Evolutionary conservation across 2,113 vertebrate species (phyloP), one percentile per base, ranked within the genome.

Genomic region (Mormoops blainvillei): DNA sequence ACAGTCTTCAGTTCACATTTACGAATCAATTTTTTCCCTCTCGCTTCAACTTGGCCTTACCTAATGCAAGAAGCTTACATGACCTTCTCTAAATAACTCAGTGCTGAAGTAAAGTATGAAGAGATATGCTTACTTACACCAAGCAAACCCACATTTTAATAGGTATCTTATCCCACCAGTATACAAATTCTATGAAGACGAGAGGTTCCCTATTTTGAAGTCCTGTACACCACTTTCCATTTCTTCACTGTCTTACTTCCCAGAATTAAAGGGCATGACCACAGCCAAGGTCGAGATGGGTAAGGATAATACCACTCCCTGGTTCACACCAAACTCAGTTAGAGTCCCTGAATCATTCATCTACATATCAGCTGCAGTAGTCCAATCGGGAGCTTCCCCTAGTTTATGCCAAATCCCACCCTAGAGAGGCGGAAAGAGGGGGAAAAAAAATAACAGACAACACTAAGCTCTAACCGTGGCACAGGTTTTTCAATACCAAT

Each of bases 141-240:
- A 70, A 81, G 87, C 36, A 95, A 92, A 85, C 22, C 20, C 10
- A 48, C 43, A 93, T 52, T 85, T 92, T 67, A 89, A 33, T 82
- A 71, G 45, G 65, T 71, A 93, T 81, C 48, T 84, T 74, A 54
- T 18, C 43, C 31, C 36, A 88, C 20, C 76, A 61, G n/a, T 58
- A 87, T 11, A 45, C 58, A 38, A 38, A 80, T 80, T 91, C 11
- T 56, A 41, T 36, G 26, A 61, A 48, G 22, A 70, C 22, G 82
- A 89, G 48, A 95, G 31, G 9, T 54, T 95, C 22, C 31, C 78
- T 94, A 90, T 89, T 87, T 71, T 86, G 48, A 84, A 97, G 83
- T 77, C 4, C 71, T 87, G 2, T 58, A 81, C 7, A 54, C 7
- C 28, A 63, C 19, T 45, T 78, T 50, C 74, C 65, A 87, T 61